phyloP scores from a whole-genome alignment of 2,888 invertebrate species.

The Mythimna vitellina region DNA sequence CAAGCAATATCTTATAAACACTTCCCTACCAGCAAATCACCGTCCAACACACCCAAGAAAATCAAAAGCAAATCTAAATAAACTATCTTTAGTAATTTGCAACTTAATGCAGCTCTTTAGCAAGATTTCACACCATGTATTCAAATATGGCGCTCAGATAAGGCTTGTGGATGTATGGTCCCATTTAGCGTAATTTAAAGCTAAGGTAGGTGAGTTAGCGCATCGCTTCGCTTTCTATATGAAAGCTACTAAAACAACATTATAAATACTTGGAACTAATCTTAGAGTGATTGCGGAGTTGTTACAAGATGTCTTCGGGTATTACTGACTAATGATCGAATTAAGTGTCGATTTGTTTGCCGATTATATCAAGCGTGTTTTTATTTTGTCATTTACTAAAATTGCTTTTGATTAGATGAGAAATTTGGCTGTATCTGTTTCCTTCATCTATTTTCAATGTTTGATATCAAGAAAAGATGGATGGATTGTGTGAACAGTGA shows the following conservation, averaged over 20 bases:
- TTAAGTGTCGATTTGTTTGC: constrained; percentile 59
- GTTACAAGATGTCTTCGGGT: constrained; percentile 51
- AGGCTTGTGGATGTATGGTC: constrained; percentile 67
- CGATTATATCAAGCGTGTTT: constrained; percentile 31
- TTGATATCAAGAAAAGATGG: background rate
- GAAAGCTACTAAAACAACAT: constrained; percentile 60
- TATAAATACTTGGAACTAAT: constrained; percentile 65
- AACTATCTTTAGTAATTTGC: constrained; percentile 64
- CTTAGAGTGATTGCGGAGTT: constrained; percentile 55
- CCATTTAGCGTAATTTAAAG: constrained; percentile 74
- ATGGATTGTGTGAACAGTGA: no score
- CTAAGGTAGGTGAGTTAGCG: constrained; percentile 61
- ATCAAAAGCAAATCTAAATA: constrained; percentile 63
- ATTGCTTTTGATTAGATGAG: background rate
- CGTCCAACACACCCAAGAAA: constrained; percentile 33
- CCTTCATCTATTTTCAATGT: background rate
- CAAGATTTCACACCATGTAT: constrained; percentile 68
- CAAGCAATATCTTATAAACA: background rate
- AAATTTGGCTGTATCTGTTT: background rate
- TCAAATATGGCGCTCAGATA: constrained; percentile 68
- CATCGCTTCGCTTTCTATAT: constrained; percentile 68
- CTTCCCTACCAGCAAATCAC: constrained; percentile 10
- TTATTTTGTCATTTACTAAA: constrained; percentile 29
- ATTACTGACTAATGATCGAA: constrained; percentile 61
- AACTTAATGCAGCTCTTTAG: constrained; percentile 65